Evolutionary conservation across 1,140 invertebrate genomes (phyloP).

Genomic region (Lordiphosa clarofinis): DNA sequence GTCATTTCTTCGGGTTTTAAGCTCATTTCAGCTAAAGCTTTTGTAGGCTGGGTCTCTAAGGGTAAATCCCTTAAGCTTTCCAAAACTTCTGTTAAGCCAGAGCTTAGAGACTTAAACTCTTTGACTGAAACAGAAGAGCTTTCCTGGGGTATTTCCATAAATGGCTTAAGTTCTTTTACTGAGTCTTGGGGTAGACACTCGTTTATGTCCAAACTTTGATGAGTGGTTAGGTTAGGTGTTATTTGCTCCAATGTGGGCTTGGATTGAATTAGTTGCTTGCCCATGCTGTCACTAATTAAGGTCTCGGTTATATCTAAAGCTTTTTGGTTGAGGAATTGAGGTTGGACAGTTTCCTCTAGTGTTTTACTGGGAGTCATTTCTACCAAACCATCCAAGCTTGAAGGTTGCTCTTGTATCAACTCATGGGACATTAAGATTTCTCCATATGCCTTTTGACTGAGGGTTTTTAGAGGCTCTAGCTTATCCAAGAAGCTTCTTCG

Average conservation of each 20-base stretch:
- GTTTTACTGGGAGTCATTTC: slow-evolving; percentile 9
- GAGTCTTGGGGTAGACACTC: slow-evolving; percentile 49
- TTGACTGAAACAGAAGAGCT: slow-evolving; percentile 17
- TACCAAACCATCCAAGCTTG: slow-evolving; percentile 28
- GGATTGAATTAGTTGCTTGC: background rate
- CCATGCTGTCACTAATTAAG: slow-evolving; percentile 29
- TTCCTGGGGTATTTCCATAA: slow-evolving; percentile 8
- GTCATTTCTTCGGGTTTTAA: slow-evolving; percentile 30
- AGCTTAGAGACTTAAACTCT: slow-evolving; percentile 25
- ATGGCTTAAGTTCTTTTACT: slow-evolving; percentile 13
- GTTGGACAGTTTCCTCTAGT: slow-evolving; percentile 9
- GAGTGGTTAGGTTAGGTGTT: slow-evolving; percentile 19
- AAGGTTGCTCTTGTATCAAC: slow-evolving; percentile 35
- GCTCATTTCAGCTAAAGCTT: slow-evolving; percentile 26
- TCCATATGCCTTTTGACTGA: slow-evolving; percentile 28
- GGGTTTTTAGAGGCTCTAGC: slow-evolving; percentile 19
- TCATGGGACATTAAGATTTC: slow-evolving; percentile 48
- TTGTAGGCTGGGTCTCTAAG: slow-evolving; percentile 7
- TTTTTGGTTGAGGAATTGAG: slow-evolving; percentile 30
- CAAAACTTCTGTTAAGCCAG: slow-evolving; percentile 13
- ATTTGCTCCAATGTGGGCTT: slow-evolving; percentile 17
- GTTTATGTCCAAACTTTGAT: slow-evolving; percentile 28
- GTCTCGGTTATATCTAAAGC: slow-evolving; percentile 46
- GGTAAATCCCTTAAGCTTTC: slow-evolving; percentile 35
- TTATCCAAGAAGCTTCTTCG: slow-evolving; percentile 21